These are phyloP conservation scores for Poecilus cupreus DNA, from an alignment of 2,888 invertebrate genomes.

Conservation along the genomic window DNA sequence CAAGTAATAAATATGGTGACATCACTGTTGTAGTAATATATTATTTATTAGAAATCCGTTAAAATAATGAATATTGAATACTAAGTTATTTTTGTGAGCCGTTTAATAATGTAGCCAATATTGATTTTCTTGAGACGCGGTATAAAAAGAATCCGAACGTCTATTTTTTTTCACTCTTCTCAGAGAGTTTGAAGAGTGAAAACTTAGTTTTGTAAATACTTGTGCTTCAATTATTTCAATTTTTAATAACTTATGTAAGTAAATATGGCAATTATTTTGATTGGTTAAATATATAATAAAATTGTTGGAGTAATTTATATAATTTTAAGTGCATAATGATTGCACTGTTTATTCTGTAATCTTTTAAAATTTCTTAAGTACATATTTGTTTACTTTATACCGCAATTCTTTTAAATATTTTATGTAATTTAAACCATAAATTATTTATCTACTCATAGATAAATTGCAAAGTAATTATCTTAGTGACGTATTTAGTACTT, in stretches of 20 bases:
- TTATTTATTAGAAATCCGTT: neutral
- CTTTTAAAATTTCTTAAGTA: too few species aligned
- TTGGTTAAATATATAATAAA: neutral
- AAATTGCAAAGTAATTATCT: too few species aligned
- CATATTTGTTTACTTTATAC: too few species aligned
- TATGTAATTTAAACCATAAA: too few species aligned
- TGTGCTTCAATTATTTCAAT: neutral
- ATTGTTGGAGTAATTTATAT: neutral
- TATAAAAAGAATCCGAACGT: constrained; percentile 17
- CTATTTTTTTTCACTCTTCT: neutral
- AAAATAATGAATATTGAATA: neutral
- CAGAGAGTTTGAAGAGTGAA: neutral
- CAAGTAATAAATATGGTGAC: too few species aligned
- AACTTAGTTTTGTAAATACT: neutral
- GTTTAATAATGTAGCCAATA: neutral
- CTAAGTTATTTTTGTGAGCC: neutral
- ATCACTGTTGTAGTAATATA: too few species aligned
- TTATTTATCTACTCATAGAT: too few species aligned
- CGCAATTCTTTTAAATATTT: too few species aligned
- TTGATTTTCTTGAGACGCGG: neutral
- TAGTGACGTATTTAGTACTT: too few species aligned
- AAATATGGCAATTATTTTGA: neutral
- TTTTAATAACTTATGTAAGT: neutral
- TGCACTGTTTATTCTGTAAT: too few species aligned
- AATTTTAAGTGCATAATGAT: neutral